A percentile compares a stretch with the other conserved stretches of the same genome.
Conservation (phyloP, 1,140 invertebrate genomes). For the Pissodes strobi region DNA sequence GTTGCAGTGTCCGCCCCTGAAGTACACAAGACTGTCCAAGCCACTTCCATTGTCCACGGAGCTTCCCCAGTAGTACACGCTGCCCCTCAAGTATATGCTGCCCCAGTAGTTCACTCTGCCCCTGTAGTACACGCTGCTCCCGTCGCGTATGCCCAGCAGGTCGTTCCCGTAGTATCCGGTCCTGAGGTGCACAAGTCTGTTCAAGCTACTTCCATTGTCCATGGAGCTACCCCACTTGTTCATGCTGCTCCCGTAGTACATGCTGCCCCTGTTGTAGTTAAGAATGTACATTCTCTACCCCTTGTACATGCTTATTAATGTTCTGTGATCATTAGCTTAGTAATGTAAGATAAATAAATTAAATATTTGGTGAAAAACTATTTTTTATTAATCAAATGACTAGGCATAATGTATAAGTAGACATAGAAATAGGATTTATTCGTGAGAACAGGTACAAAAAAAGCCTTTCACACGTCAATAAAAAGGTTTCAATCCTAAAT, state of each 20-base stretch:
- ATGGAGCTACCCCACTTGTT: constrained; percentile 52
- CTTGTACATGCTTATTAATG: constrained; percentile 50
- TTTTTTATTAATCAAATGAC: too few relatives aligned
- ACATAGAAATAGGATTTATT: too few relatives aligned
- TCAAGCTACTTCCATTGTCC: constrained; percentile 39
- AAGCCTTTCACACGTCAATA: too few relatives aligned
- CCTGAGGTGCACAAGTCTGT: constrained; percentile 44
- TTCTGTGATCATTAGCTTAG: constrained; percentile 9
- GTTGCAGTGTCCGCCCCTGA: constrained; percentile 47
- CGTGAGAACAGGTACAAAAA: too few relatives aligned
- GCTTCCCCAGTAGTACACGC: constrained; percentile 56
- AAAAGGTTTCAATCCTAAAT: too few relatives aligned
- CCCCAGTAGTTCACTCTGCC: constrained; percentile 33
- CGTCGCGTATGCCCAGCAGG: constrained; percentile 47
- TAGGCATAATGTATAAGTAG: too few relatives aligned
- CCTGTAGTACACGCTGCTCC: constrained; percentile 23
- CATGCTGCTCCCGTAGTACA: constrained; percentile 13
- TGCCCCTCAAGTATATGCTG: constrained; percentile 46
- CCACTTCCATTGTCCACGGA: constrained; percentile 55
- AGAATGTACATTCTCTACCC: constrained; percentile 52
- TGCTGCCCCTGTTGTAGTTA: constrained; percentile 32
- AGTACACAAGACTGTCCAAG: constrained; percentile 57
- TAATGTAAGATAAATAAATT: neutral
- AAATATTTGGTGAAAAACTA: too few relatives aligned
- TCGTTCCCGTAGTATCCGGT: constrained; percentile 19